Evolutionary conservation across 2,888 invertebrate genomes (phyloP).

Genomic region (Drosophila neutralis): DNA sequence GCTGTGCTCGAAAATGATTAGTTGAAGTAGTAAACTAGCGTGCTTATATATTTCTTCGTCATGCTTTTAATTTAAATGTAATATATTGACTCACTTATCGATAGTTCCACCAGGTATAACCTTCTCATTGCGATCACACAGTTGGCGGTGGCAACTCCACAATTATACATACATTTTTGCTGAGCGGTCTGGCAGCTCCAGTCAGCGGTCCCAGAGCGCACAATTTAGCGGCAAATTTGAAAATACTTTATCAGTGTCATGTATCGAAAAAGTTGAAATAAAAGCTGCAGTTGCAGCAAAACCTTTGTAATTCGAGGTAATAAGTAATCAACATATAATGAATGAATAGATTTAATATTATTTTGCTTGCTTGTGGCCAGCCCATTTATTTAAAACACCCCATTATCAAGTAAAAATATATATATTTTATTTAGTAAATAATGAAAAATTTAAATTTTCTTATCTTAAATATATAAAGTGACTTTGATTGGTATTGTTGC

Average conservation of each 20-base stretch:
- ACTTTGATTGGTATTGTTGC: slow-evolving; percentile 63
- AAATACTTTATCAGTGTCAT: slow-evolving; percentile 2
- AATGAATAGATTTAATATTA: background rate
- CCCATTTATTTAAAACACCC: background rate
- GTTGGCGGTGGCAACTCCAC: slow-evolving; percentile 12
- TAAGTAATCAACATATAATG: background rate
- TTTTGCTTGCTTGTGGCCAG: slow-evolving; percentile 12
- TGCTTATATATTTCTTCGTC: background rate
- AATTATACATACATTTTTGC: slow-evolving; percentile 3
- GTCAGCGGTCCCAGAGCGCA: background rate
- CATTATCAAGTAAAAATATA: background rate
- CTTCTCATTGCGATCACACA: slow-evolving; percentile 4
- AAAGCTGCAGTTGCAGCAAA: background rate
- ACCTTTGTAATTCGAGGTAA: background rate
- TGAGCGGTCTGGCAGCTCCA: slow-evolving; percentile 25
- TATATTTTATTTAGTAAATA: slow-evolving; percentile 25
- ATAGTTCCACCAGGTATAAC: slow-evolving; percentile 11
- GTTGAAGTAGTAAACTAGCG: background rate
- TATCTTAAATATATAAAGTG: slow-evolving; percentile 64
- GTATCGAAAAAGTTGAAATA: background rate
- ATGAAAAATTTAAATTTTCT: slow-evolving; percentile 34
- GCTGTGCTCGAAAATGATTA: background rate
- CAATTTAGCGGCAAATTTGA: background rate
- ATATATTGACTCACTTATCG: slow-evolving; percentile 14
- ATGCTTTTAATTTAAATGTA: background rate